Evolutionary conservation across 2,888 invertebrate species (phyloP).

Genomic region (Pemphredon lugubris): DNA sequence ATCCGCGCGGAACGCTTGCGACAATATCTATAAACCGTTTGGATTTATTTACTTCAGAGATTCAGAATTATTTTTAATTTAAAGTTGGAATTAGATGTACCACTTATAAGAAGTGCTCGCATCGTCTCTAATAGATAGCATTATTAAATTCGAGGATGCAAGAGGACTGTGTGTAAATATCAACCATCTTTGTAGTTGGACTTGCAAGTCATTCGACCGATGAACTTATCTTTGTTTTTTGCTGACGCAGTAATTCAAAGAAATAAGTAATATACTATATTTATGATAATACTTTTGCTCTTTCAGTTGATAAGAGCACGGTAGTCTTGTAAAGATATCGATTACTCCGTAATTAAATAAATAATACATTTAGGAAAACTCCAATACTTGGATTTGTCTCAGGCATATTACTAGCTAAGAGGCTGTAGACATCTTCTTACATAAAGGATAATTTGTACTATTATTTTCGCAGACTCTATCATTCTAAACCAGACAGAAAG

Average conservation of each 20-base stretch:
- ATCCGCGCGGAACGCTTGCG: too few relatives aligned
- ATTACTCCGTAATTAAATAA: conserved; percentile 9
- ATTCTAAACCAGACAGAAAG: conserved; percentile 13
- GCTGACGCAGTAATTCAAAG: background rate
- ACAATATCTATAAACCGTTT: too few relatives aligned
- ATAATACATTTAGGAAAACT: conserved; percentile 10
- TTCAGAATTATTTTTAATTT: background rate
- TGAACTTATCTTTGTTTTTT: too few relatives aligned
- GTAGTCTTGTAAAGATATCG: background rate
- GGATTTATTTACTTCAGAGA: too few relatives aligned
- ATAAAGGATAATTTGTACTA: conserved; percentile 42
- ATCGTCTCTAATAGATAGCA: background rate
- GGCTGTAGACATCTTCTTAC: conserved; percentile 20
- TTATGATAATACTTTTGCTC: background rate
- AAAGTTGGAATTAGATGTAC: background rate
- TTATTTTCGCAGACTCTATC: conserved; percentile 12
- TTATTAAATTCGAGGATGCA: background rate
- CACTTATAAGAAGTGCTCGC: background rate
- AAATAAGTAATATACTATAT: conserved; percentile 2
- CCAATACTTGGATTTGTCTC: conserved; percentile 16
- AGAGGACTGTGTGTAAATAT: too few relatives aligned
- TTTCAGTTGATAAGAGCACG: conserved; percentile 11
- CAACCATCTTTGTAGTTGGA: too few relatives aligned
- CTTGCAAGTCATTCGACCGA: too few relatives aligned
- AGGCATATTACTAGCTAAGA: conserved; percentile 15